Conservation (phyloP, 1,140 invertebrate species). For the Drosophila equinoxialis region DNA sequence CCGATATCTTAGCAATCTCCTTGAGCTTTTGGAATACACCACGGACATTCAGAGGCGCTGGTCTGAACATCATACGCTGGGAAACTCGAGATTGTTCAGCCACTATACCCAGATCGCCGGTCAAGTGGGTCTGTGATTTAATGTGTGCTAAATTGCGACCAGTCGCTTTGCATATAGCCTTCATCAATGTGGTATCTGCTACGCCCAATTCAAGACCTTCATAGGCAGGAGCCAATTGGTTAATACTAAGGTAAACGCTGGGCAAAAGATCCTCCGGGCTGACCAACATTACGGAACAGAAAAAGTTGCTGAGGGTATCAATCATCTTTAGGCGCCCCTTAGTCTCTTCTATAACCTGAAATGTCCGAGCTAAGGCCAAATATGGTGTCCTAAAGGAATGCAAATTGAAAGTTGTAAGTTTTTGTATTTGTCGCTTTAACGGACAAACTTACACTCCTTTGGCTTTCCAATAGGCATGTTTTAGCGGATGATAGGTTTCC, state of each 20-base stretch:
- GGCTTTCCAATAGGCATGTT: slow-evolving; percentile 93
- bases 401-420: background rate
- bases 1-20: slow-evolving; percentile 95
- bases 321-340: slow-evolving; percentile 96
- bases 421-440: background rate
- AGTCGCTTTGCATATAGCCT: slow-evolving; percentile 96
- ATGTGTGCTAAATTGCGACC: slow-evolving; percentile 94
- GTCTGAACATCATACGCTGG: slow-evolving; percentile 94
- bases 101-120: slow-evolving; percentile 96
- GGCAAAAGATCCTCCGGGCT: slow-evolving; percentile 94
- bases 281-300: slow-evolving; percentile 94
- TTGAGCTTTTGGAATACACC: slow-evolving; percentile 94
- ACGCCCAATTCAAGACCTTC: slow-evolving; percentile 95
- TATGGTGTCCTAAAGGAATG: slow-evolving; percentile 91
- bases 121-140: slow-evolving; percentile 90
- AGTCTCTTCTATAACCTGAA: slow-evolving; percentile 95
- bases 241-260: slow-evolving; percentile 97
- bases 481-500: slow-evolving; percentile 93
- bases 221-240: slow-evolving; percentile 97
- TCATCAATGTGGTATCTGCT: slow-evolving; percentile 96
- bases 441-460: slow-evolving; percentile 86
- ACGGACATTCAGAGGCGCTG: slow-evolving; percentile 87
- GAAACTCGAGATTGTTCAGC: slow-evolving; percentile 95
- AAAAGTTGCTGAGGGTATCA: slow-evolving; percentile 96
- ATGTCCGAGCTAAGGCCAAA: slow-evolving; percentile 93